Conservation (phyloP, 2,888 invertebrate genomes). For the Caenorhabditis zanzibari region DNA sequence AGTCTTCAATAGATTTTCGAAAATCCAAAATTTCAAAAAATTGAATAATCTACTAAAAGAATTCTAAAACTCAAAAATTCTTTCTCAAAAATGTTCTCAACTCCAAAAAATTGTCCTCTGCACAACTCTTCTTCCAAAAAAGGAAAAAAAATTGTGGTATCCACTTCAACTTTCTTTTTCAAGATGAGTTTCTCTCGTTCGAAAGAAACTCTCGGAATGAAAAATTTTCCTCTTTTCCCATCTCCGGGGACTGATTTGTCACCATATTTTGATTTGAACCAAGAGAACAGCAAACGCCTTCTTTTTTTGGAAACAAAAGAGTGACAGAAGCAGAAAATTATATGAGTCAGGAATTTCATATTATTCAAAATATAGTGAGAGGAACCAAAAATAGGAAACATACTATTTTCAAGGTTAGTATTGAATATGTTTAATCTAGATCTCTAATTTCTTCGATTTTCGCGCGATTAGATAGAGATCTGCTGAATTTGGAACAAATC, state of each 20-base stretch:
- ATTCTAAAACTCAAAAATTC: too few species aligned
- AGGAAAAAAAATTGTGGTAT: constrained; percentile 2
- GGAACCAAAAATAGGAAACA: too few species aligned
- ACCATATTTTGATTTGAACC: constrained; percentile 36
- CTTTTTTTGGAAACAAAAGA: not conserved
- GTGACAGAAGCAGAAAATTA: not conserved
- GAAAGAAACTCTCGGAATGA: not conserved
- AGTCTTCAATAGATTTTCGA: too few species aligned
- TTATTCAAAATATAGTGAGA: too few species aligned
- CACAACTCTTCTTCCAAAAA: not conserved
- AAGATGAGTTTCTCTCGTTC: constrained; percentile 20
- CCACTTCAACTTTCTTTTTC: constrained; percentile 5
- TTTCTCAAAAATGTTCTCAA: not conserved
- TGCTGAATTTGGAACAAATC: too few species aligned
- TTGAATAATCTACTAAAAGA: too few species aligned
- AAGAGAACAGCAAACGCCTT: constrained; percentile 9
- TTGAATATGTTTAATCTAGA: too few species aligned
- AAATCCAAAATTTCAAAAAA: too few species aligned
- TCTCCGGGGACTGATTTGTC: constrained; percentile 52
- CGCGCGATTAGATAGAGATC: too few species aligned
- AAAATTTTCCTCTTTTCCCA: not conserved
- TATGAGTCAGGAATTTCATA: not conserved
- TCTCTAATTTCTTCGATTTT: too few species aligned
- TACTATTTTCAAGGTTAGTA: too few species aligned
- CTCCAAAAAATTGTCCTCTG: not conserved